Evolutionary conservation across 2,113 vertebrate species (phyloP).

Genomic region (Turdus rufiventris): DNA sequence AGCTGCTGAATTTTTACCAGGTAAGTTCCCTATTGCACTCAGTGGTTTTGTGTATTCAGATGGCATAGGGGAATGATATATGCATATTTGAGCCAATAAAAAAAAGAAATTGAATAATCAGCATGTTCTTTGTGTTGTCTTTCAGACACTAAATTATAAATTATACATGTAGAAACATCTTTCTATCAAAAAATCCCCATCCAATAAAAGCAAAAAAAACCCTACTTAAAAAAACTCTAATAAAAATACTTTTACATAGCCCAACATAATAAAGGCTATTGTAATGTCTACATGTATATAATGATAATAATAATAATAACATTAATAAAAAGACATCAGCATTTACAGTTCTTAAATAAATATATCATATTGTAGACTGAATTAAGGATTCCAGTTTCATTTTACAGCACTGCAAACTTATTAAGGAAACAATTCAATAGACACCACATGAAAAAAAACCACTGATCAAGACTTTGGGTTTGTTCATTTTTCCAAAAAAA

Average conservation of each 20-base stretch:
- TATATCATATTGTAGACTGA: not conserved
- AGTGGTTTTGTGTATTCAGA: not conserved
- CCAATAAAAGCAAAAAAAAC: not conserved
- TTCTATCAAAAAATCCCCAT: not conserved
- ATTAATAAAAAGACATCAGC: not conserved
- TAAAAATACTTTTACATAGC: not conserved
- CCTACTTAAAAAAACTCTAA: not conserved
- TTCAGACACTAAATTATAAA: not conserved
- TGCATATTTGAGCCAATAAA: not conserved
- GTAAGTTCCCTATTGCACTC: not conserved
- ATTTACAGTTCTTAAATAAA: not conserved
- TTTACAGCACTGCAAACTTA: not conserved
- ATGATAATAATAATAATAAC: not conserved
- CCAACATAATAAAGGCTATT: not conserved
- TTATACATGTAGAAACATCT: not conserved
- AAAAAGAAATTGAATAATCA: not conserved
- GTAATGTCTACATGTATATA: not conserved
- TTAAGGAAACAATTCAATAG: not conserved
- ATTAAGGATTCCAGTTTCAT: not conserved
- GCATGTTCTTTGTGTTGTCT: not conserved
- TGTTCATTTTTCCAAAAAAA: not conserved
- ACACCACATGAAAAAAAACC: not conserved
- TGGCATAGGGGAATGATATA: not conserved
- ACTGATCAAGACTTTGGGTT: not conserved
- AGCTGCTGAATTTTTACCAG: constrained; percentile 16